Conservation (phyloP, 2,888 invertebrate genomes). For the Hedya salicella region DNA sequence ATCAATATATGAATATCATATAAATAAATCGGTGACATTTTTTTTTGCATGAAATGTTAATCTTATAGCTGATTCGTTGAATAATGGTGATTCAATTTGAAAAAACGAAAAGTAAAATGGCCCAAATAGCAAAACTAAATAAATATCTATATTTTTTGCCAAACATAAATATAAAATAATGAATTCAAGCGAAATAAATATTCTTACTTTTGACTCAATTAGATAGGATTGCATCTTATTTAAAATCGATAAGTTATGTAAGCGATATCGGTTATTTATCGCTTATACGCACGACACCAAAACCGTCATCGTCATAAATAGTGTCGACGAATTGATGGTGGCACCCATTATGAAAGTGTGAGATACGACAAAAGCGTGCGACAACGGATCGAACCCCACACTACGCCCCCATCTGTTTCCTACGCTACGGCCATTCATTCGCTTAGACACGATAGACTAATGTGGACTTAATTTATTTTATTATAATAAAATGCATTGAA, state of each 20-base stretch:
- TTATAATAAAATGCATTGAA: not conserved
- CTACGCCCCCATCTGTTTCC: slow-evolving; percentile 71
- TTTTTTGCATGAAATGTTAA: no score
- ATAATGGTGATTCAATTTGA: no score
- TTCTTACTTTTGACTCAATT: not conserved
- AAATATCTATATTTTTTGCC: no score
- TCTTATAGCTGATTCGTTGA: no score
- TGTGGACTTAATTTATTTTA: slow-evolving; percentile 53
- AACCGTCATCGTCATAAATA: slow-evolving; percentile 29
- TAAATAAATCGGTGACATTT: no score
- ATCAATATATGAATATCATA: no score
- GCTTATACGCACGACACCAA: slow-evolving; percentile 23
- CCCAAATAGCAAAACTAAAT: no score
- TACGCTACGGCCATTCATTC: slow-evolving; percentile 61
- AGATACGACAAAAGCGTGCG: slow-evolving; percentile 65
- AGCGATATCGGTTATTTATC: not conserved
- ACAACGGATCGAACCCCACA: slow-evolving; percentile 64
- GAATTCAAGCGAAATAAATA: not conserved
- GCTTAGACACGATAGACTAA: slow-evolving; percentile 58
- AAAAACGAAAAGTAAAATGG: no score
- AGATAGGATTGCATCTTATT: not conserved
- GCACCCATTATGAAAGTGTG: slow-evolving; percentile 52
- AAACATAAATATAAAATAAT: no score
- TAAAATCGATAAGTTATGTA: not conserved
- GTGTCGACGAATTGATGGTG: slow-evolving; percentile 27